Evolutionary conservation across 2,113 vertebrate species (phyloP), one percentile per base, ranked within the genome.

Genomic region (Engystomops pustulosus): DNA sequence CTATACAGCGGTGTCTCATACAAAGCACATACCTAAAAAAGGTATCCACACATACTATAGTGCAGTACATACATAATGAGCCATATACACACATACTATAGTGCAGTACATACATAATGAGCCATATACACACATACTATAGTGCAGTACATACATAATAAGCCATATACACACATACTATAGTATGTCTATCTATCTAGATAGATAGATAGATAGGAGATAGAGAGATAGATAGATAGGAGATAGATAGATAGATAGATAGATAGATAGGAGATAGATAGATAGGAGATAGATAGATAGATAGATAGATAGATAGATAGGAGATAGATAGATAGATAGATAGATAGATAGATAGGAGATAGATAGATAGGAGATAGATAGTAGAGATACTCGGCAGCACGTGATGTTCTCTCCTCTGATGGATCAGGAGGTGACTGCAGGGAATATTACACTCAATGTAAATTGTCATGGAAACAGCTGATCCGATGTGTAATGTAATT

Each of bases 381-480:
- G 20, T 41, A 8, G 8, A 41, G 38, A n/a, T n/a, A n/a, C 38
- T 41, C 44, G 14, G 44, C 18, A 2, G 17, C 34, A 69, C 41
- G 53, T 58, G 41, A 3, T 20, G 30, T 17, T 6, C 10, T 2
- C 65, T 15, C 65, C 65, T 14, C 34, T 1, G 30, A 30, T 81
- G 34, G 44, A 20, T 25, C 6, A 6, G 8, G 44, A 69, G 18
- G 17, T 30, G 55, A 20, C 58, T 49, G 25, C 32, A 27, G 62
- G 14, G 30, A 81, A 47, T 34, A 69, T 38, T 53, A 51, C 10
- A 23, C 49, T 68, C 30, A 81, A 53, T 47, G 44, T 32, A 81
- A n/a, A 69, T 81, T 70, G 65, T 67, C 79, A 81, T 81, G 79
- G 79, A 81, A 81, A 62, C 62, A 10, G 20, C 41, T 32, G 18